Evolutionary conservation across 1,140 invertebrate genomes (phyloP).

Genomic region (Ceratosolen fusciceps): DNA sequence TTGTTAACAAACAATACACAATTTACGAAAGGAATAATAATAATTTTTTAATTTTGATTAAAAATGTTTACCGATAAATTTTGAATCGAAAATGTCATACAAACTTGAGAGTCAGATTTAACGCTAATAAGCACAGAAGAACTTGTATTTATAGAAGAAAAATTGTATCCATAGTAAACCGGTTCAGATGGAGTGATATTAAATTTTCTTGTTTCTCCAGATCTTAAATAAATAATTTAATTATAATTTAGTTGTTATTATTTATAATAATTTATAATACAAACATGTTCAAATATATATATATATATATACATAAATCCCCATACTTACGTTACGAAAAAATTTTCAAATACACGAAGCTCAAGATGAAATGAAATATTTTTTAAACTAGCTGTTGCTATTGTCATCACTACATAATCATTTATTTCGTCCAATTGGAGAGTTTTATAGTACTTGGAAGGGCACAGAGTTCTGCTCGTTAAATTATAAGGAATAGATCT

Average conservation of each 20-base stretch:
- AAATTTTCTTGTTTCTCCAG: constrained; percentile 45
- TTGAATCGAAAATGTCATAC: constrained; percentile 75
- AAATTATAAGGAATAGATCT: constrained; percentile 57
- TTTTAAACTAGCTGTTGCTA: constrained; percentile 68
- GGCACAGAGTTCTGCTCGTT: constrained; percentile 73
- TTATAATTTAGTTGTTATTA: neutral
- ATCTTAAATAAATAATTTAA: constrained; percentile 37
- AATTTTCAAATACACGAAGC: constrained; percentile 65
- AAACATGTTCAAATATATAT: neutral
- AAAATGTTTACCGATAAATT: constrained; percentile 68
- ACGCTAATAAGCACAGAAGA: constrained; percentile 71
- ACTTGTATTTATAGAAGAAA: constrained; percentile 59
- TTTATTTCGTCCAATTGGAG: constrained; percentile 53
- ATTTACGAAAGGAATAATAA: neutral
- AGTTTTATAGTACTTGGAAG: constrained; percentile 62
- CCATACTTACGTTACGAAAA: constrained; percentile 63
- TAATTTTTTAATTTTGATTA: constrained; percentile 21
- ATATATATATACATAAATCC: neutral
- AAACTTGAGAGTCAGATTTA: constrained; percentile 69
- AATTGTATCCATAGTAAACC: constrained; percentile 71
- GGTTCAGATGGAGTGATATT: constrained; percentile 64
- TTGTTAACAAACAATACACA: too few relatives aligned
- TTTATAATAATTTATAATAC: too few relatives aligned
- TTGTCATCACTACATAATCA: constrained; percentile 70
- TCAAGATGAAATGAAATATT: constrained; percentile 66